A percentile compares a stretch with the other conserved stretches of the same genome.
Conservation (phyloP, 53 echinoderm and acorn worm species). For the Holothuria leucospilota region DNA sequence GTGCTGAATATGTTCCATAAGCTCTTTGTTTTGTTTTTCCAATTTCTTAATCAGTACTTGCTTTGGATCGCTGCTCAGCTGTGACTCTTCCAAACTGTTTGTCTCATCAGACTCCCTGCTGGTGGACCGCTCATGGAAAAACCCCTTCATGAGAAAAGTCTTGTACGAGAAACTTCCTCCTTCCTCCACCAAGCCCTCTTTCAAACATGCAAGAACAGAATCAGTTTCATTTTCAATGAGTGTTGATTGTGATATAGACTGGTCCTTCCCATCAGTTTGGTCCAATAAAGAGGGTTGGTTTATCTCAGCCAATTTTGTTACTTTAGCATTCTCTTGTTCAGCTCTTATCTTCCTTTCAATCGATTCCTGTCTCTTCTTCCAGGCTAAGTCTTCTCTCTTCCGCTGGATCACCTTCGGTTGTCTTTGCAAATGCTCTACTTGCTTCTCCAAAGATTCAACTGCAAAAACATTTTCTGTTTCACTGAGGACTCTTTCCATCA, state of each 20-base stretch:
- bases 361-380: slow-evolving; percentile 17
- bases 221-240: slow-evolving; percentile 12
- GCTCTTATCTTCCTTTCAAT: background rate
- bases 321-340: slow-evolving; percentile 19
- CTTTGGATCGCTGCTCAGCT: background rate
- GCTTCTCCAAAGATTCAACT: slow-evolving; percentile 11
- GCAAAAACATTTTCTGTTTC: slow-evolving; percentile 1
- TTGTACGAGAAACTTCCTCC: background rate
- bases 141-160: background rate
- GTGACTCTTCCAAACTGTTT: slow-evolving; percentile 8
- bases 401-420: slow-evolving; percentile 8
- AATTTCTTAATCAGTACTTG: slow-evolving; percentile 30
- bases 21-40: slow-evolving; percentile 65
- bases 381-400: slow-evolving; percentile 37
- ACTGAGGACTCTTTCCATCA: slow-evolving; percentile 20
- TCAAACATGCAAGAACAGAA: slow-evolving; percentile 22
- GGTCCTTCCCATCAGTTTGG: background rate
- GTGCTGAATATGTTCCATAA: slow-evolving; percentile 65
- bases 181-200: slow-evolving; percentile 21
- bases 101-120: slow-evolving; percentile 6
- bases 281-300: background rate
- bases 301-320: background rate
- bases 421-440: slow-evolving; percentile 19
- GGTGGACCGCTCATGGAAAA: slow-evolving; percentile 10
- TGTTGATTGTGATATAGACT: background rate